A percentile compares a stretch with the other conserved stretches of the same genome.
These are phyloP conservation scores for Blera fallax DNA, from an alignment of 2,888 invertebrate genomes.

Conservation along the genomic window DNA sequence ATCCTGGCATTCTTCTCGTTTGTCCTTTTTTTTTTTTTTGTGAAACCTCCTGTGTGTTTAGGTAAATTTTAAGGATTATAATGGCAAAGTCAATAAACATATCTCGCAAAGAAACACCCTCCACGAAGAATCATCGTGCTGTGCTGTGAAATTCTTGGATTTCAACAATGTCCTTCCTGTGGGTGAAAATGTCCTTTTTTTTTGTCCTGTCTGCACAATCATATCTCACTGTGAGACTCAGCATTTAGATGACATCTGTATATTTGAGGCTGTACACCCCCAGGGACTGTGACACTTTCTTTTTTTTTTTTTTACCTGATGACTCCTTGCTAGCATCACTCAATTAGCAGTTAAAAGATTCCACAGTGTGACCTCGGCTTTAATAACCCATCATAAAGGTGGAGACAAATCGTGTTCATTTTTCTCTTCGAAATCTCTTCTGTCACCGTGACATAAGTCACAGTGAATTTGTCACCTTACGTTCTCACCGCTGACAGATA, in stretches of 20 bases:
- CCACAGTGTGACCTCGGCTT: conserved; percentile 10
- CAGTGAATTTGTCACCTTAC: conserved; percentile 18
- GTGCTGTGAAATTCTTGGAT: conserved; percentile 63
- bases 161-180: conserved; percentile 25
- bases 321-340: conserved; percentile 15
- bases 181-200: no score
- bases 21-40: background rate
- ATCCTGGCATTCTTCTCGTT: conserved; percentile 20
- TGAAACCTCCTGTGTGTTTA: conserved; percentile 49
- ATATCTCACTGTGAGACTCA: background rate
- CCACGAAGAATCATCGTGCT: conserved; percentile 53
- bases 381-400: conserved; percentile 21
- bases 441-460: background rate
- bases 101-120: conserved; percentile 43
- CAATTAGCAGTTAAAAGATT: conserved; percentile 42
- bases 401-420: conserved; percentile 16
- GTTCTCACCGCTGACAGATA: conserved; percentile 27
- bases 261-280: conserved; percentile 11
- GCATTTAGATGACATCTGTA: conserved; percentile 57
- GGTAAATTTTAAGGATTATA: conserved; percentile 71
- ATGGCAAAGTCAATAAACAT: conserved; percentile 68
- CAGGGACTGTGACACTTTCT: background rate
- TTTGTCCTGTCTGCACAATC: no score
- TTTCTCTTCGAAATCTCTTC: background rate
- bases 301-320: background rate